A percentile compares a stretch with the other conserved stretches of the same genome.
These are phyloP conservation scores for Alcedo atthis DNA, from an alignment of 2,797 vertebrate species.

Conservation along the genomic window DNA sequence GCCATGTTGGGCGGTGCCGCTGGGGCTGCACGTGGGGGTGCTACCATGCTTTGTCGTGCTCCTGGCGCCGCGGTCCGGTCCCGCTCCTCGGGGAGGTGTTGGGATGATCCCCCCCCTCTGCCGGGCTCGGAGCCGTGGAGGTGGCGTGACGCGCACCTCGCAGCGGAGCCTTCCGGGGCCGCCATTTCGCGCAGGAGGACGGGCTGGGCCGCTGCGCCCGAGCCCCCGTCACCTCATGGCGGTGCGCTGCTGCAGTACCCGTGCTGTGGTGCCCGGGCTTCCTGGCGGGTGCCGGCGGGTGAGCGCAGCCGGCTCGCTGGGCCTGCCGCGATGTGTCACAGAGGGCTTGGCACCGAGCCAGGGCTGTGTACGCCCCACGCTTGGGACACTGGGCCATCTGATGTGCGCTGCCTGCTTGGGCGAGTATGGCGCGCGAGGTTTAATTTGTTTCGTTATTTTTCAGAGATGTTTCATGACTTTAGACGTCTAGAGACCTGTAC, in stretches of 20 bases:
- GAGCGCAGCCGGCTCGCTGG: not conserved
- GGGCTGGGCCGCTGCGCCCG: not conserved
- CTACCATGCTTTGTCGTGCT: no score
- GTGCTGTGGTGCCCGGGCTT: no score
- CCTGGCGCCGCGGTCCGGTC: no score
- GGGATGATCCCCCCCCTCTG: fast-evolving
- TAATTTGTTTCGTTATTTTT: not conserved
- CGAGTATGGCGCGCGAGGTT: no score
- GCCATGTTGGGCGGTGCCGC: not conserved
- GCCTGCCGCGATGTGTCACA: no score
- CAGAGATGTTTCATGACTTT: not conserved
- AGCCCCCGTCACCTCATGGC: not conserved
- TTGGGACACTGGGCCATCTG: fast-evolving
- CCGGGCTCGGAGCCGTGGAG: fast-evolving
- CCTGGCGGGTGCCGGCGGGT: fast-evolving
- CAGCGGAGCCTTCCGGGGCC: not conserved
- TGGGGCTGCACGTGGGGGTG: no score
- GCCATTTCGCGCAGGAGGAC: not conserved
- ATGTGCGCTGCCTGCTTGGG: no score
- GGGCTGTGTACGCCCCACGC: fast-evolving
- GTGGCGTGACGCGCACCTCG: fast-evolving
- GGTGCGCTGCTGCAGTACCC: not conserved
- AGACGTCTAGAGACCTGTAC: not conserved
- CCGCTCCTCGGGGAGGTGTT: fast-evolving
- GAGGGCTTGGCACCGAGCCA: no score